These are phyloP conservation scores for Leptinotarsa undecemlineata DNA, from an alignment of 1,140 invertebrate genomes.

Conservation along the genomic window DNA sequence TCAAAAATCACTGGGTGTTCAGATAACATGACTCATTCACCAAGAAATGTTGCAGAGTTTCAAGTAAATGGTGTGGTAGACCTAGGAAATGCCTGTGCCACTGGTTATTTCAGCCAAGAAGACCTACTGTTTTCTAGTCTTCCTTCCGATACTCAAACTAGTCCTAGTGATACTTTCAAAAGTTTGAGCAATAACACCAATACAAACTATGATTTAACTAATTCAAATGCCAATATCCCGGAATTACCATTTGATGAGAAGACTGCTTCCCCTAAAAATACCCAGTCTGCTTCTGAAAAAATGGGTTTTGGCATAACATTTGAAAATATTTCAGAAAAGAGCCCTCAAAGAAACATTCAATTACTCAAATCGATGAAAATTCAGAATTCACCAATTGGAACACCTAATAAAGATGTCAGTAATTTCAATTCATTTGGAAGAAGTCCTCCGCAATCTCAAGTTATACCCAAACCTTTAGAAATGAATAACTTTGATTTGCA, in stretches of 20 bases:
- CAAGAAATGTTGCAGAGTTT: constrained; percentile 11
- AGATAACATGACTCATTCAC: constrained; percentile 22
- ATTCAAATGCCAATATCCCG: constrained; percentile 42
- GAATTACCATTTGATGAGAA: constrained; percentile 45
- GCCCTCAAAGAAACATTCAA: not conserved
- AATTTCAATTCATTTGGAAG: constrained; percentile 40
- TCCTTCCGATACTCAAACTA: constrained; percentile 39
- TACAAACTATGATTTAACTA: constrained; percentile 42
- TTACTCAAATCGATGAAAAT: not conserved
- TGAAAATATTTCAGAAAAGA: not conserved
- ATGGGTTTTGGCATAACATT: not conserved
- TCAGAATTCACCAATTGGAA: constrained; percentile 17
- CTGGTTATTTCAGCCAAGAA: constrained; percentile 34
- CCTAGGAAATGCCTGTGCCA: constrained; percentile 17
- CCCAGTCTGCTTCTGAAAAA: not conserved
- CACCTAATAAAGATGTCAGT: constrained; percentile 5
- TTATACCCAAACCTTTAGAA: constrained; percentile 37
- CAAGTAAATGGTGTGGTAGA: constrained; percentile 8
- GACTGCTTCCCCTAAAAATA: constrained; percentile 25
- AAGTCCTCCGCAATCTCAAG: constrained; percentile 38
- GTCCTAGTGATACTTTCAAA: constrained; percentile 42
- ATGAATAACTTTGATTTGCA: constrained; percentile 43
- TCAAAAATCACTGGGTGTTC: constrained; percentile 20
- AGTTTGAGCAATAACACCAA: constrained; percentile 38
- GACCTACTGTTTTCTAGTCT: constrained; percentile 42